Percentiles rank a stretch among this genome's conserved stretches.
These are phyloP conservation scores for Capitulum mitella DNA, from an alignment of 2,888 invertebrate species.

Conservation along the genomic window DNA sequence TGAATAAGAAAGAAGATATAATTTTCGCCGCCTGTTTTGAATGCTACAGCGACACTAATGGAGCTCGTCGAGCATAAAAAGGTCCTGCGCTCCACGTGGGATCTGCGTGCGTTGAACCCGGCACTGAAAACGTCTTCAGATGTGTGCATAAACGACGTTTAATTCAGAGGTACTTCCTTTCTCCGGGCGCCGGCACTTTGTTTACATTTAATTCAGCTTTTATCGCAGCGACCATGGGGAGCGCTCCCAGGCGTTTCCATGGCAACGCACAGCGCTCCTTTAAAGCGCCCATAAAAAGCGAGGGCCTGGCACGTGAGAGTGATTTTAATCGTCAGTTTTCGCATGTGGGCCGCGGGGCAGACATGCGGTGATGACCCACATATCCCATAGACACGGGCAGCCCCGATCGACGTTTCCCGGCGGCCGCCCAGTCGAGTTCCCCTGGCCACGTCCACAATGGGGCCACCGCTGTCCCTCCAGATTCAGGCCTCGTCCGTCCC, in stretches of 20 bases:
- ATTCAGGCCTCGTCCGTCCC: neutral
- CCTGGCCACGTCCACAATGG: neutral
- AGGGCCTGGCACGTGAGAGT: neutral
- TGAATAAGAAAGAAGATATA: slow-evolving; percentile 6
- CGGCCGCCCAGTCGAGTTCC: too few relatives aligned
- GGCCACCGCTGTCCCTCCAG: neutral
- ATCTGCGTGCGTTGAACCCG: neutral
- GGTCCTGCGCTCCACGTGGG: neutral
- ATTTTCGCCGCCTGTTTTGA: slow-evolving; percentile 16
- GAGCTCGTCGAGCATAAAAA: neutral
- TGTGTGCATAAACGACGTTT: neutral
- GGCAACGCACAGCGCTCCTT: neutral
- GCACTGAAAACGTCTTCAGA: neutral
- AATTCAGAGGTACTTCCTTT: neutral
- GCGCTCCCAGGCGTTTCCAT: neutral
- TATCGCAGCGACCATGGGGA: neutral
- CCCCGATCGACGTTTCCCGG: neutral
- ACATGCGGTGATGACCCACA: neutral
- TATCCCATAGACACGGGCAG: neutral
- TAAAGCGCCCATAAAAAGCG: slow-evolving; percentile 3
- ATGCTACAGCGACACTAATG: slow-evolving; percentile 2
- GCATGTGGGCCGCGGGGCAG: neutral
- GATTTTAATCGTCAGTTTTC: neutral
- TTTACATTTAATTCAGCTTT: slow-evolving; percentile 10
- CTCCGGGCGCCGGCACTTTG: neutral